Evolutionary conservation across 2,888 invertebrate genomes (phyloP), one percentile per base, ranked within the genome.

Genomic region (Neoscelio sp.): DNA sequence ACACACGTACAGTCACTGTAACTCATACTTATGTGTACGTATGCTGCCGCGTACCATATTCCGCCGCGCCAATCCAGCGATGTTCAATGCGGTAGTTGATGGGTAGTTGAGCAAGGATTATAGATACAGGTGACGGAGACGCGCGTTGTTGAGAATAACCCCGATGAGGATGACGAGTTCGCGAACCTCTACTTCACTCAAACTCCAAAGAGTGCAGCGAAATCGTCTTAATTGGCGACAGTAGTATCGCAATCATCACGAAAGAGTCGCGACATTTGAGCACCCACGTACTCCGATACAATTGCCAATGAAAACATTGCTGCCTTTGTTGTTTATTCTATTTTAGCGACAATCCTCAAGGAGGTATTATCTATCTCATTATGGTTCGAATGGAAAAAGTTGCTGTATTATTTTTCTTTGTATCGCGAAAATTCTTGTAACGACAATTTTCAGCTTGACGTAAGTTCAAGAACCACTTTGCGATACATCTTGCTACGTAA

Each of bases 81-180:
- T 82, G 84, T 86, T 87, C 83, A 87, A 88, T 86, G 83, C 85
- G 83, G 65, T 30, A 42, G 85, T 84, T 86, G 89, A 88, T 88
- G 88, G 88, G 80, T 90, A 87, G 89, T 87, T 90, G 90, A 85
- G 84, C 89, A 89, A 89, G 89, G 83, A 90, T 90, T 87, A 90
- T 89, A 85, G 89, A 81, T 81, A 84, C 87, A 86, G 87, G 87
- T 87, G 86, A 87, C 84, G 87, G 86, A 86, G 86, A 85, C 83
- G 77, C 74, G 64, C 40, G 54, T 52, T 44, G 70, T 70, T 46
- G 67, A 71, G 74, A 77, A 80, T 71, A 20, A 60, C 67, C 67
- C 60, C 75, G 65, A 48, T 7, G 10, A n/a, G 33, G n/a, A n/a
- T n/a, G n/a, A n/a, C n/a, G n/a, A n/a, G n/a, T n/a, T 10, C 33